These are phyloP conservation scores for Agrenia bidenticulata DNA, from an alignment of 2,888 invertebrate genomes.

Conservation along the genomic window DNA sequence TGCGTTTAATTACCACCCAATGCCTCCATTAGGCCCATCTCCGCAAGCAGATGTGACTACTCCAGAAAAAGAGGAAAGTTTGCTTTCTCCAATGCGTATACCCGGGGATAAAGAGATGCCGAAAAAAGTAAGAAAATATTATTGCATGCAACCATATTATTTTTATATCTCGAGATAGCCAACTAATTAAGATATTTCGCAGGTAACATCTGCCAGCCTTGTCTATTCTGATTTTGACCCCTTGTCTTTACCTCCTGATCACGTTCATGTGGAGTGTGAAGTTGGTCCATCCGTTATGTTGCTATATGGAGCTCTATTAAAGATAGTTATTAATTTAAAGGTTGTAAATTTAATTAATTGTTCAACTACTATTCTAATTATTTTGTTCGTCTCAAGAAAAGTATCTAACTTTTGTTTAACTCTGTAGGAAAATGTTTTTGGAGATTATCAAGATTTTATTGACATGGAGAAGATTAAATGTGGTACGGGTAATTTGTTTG, in stretches of 20 bases:
- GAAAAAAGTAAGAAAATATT: slow-evolving; percentile 30
- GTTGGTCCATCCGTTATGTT: slow-evolving; percentile 90
- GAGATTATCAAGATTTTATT: slow-evolving; percentile 90
- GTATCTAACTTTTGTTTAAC: background rate
- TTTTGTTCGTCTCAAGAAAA: background rate
- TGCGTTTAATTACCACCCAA: slow-evolving; percentile 87
- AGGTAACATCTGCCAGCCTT: slow-evolving; percentile 28
- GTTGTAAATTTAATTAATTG: slow-evolving; percentile 54
- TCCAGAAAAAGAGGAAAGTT: slow-evolving; percentile 89
- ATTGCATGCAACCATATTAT: background rate
- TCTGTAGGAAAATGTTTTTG: slow-evolving; percentile 87
- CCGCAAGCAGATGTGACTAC: slow-evolving; percentile 91
- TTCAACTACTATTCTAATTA: no score
- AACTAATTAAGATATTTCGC: slow-evolving; percentile 51
- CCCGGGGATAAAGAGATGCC: slow-evolving; percentile 58
- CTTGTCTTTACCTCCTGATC: slow-evolving; percentile 78
- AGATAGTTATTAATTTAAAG: slow-evolving; percentile 84
- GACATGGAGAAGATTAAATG: slow-evolving; percentile 74
- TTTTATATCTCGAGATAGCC: no score
- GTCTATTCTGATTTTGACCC: slow-evolving; percentile 71
- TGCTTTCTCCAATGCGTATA: slow-evolving; percentile 87
- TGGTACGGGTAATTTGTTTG: slow-evolving; percentile 31
- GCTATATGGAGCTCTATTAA: slow-evolving; percentile 87
- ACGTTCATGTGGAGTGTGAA: slow-evolving; percentile 87
- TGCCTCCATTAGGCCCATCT: slow-evolving; percentile 81